Evolutionary conservation across 64 coral and sea anemone species (phyloP), one percentile per base, ranked within the genome.

Genomic region (Platygyra sinensis): DNA sequence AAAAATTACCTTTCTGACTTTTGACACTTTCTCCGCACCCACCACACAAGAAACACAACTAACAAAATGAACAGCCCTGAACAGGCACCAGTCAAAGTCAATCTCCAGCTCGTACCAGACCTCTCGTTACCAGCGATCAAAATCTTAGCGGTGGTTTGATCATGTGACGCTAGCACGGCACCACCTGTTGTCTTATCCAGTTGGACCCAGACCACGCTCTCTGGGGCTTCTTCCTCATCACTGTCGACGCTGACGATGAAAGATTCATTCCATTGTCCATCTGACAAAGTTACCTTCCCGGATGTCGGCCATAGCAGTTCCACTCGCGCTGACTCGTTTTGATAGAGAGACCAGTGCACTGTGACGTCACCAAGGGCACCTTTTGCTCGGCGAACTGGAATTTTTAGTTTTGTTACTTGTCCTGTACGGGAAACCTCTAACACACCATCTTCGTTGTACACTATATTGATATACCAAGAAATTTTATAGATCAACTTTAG

Each of bases 201-300:
- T 76, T 29, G 76, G 18, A 88, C 29, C 77, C 79, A 94, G 51
- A 83, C 49, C 8, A 75, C 67, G 17, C 76, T 73, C 62, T 96
- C 75, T 18, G 20, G 80, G 5, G 88, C 74, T 57, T 88, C 60
- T 20, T 46, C 73, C 32, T 96, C 78, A 55, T 80, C 86, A 13
- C 55, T 86, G 27, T 77, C 83, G 10, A 96, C 51, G 36, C 82
- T 90, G 27, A 96, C 33, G 24, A 67, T 24, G 4, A 94, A 25
- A 38, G 95, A 87, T 17, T 83, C 86, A n/a, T 94, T 96, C 95
- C 95, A 96, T 28, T 94, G 82, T 57, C 95, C 86, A 78, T 90
- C 92, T 46, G 36, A 10, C 30, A 96, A 60, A 1, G 77, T 17
- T 73, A 96, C 74, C 25, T 73, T 77, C 33, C 95, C 95, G 5